Conservation (phyloP, 2,797 vertebrate genomes). For the Eupleurogrammus muticus region DNA sequence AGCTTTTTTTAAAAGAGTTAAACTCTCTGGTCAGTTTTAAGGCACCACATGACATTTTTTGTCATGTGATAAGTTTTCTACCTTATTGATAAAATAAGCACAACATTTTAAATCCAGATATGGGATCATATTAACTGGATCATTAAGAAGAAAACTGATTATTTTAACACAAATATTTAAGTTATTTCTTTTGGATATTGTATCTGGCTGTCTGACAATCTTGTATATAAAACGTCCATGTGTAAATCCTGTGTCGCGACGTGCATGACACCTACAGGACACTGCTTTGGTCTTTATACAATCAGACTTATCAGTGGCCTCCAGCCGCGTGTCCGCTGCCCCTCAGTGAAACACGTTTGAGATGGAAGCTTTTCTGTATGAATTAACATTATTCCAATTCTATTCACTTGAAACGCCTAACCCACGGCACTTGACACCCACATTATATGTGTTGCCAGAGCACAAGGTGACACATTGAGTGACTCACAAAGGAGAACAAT, state of each 20-base stretch:
- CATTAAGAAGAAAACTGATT: too few species aligned
- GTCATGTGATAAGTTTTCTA: too few species aligned
- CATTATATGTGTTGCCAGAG: constrained; percentile 1
- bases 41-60: too few species aligned
- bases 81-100: too few species aligned
- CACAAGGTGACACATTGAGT: not conserved
- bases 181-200: too few species aligned
- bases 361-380: not conserved
- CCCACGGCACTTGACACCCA: not conserved
- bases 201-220: too few species aligned
- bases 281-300: not conserved
- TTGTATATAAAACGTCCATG: not conserved
- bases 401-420: not conserved
- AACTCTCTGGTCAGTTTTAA: too few species aligned
- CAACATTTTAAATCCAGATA: too few species aligned
- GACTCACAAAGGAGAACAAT: not conserved
- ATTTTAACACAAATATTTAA: too few species aligned
- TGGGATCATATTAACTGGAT: too few species aligned
- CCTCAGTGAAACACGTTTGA: not conserved
- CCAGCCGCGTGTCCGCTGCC: not conserved
- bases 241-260: not conserved
- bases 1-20: too few species aligned
- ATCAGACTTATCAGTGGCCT: not conserved
- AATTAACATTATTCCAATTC: not conserved
- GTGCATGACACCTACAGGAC: not conserved